Conservation (phyloP, 2,113 vertebrate genomes). For the Regulus satrapa region DNA sequence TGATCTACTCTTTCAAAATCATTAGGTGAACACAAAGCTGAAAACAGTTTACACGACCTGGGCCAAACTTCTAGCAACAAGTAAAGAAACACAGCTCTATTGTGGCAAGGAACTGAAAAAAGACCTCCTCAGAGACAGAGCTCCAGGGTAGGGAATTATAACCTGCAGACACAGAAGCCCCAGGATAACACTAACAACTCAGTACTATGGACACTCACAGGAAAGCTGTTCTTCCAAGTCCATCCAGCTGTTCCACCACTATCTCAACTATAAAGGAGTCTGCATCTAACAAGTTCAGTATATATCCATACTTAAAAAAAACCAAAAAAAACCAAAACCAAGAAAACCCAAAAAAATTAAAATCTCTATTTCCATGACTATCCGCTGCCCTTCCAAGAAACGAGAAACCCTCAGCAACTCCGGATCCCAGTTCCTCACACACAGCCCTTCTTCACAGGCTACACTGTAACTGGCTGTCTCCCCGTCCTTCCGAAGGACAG, state of each 20-base stretch:
- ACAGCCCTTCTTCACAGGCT: background rate
- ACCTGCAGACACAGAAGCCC: background rate
- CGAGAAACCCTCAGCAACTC: background rate
- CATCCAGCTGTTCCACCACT: background rate
- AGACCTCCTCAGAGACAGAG: background rate
- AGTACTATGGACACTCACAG: background rate
- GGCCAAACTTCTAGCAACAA: background rate
- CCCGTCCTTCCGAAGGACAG: background rate
- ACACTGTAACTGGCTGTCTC: background rate
- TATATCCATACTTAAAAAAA: background rate
- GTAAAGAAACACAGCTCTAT: background rate
- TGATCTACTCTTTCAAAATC: background rate
- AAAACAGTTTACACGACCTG: background rate
- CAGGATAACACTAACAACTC: fast-evolving
- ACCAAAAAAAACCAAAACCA: too few species aligned
- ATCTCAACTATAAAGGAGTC: background rate
- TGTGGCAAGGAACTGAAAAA: background rate
- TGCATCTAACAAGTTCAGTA: background rate
- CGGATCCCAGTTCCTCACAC: background rate
- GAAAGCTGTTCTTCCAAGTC: background rate
- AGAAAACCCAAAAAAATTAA: too few species aligned
- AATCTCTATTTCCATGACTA: background rate
- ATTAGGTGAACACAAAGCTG: background rate
- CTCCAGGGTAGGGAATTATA: background rate
- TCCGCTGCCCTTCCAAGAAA: background rate